Evolutionary conservation across 2,113 vertebrate genomes (phyloP).

Genomic region (Melanostigma gelatinosum): DNA sequence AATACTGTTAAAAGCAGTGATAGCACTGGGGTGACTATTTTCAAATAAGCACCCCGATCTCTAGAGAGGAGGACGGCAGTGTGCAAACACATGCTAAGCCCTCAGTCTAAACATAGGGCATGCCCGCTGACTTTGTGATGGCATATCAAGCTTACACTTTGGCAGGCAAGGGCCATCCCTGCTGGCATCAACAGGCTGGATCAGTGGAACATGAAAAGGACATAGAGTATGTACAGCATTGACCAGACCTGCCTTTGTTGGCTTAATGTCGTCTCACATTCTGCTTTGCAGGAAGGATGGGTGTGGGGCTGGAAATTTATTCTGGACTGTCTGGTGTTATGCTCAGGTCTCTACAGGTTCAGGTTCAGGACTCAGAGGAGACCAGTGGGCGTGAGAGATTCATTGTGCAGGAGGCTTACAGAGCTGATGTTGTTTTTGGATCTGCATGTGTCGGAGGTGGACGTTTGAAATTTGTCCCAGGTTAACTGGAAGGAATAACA

Average conservation of each 20-base stretch:
- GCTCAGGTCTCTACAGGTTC: conserved; percentile 41
- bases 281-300: conserved; percentile 27
- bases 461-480: conserved; percentile 18
- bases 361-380: conserved; percentile 40
- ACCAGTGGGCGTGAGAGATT: conserved; percentile 50
- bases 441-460: conserved; percentile 33
- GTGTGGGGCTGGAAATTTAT: conserved; percentile 46
- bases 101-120: conserved; percentile 49
- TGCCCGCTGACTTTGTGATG: conserved; percentile 26
- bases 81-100: conserved; percentile 35
- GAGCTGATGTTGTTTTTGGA: conserved; percentile 24
- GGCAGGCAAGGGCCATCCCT: conserved; percentile 39
- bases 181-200: conserved; percentile 38
- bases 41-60: conserved; percentile 1
- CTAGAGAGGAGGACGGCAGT: not conserved
- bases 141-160: conserved; percentile 48
- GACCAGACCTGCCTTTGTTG: conserved; percentile 42
- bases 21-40: not conserved
- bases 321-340: conserved; percentile 37
- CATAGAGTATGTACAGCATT: conserved; percentile 41
- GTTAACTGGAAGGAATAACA: conserved; percentile 12
- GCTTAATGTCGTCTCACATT: conserved; percentile 29
- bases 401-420: conserved; percentile 24
- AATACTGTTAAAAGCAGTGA: not conserved
- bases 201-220: conserved; percentile 48